phyloP scores from a whole-genome alignment of 2,797 vertebrate genomes.

The Mionectes olivaceus region DNA sequence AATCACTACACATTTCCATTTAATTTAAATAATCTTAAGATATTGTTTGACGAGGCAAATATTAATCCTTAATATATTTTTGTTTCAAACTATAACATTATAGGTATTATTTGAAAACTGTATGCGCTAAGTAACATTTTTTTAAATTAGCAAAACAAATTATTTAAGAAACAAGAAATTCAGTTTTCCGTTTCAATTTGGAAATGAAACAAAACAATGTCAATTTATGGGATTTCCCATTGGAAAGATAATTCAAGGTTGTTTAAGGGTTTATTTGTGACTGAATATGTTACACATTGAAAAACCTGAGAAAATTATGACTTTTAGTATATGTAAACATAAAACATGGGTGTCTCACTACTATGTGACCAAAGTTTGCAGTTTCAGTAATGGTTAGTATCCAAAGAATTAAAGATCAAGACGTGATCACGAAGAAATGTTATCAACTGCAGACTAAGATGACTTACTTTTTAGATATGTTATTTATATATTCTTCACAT shows the following conservation, averaged over 20 bases:
- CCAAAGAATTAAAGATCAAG: rapidly evolving
- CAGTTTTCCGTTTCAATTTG: not conserved
- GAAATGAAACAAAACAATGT: not conserved
- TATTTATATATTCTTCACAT: not conserved
- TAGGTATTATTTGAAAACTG: not conserved
- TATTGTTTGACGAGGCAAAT: not conserved
- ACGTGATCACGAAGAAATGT: not conserved
- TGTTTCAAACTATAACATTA: not conserved
- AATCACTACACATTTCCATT: not conserved
- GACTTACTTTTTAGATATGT: not conserved
- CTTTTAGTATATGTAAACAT: not conserved
- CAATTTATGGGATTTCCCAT: rapidly evolving
- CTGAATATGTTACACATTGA: not conserved
- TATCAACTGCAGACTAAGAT: not conserved
- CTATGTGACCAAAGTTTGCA: not conserved
- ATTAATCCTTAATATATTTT: not conserved
- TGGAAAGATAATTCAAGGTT: not conserved
- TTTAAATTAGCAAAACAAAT: not conserved
- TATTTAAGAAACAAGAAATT: not conserved
- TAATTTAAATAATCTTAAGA: not conserved
- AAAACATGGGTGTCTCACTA: not conserved
- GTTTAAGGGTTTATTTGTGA: not conserved
- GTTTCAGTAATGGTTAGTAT: not conserved
- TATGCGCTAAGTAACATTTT: rapidly evolving
- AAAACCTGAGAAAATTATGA: not conserved